Percentiles rank a stretch among this genome's conserved stretches.
phyloP scores from a whole-genome alignment of 2,797 vertebrate genomes.

The Paguma larvata region DNA sequence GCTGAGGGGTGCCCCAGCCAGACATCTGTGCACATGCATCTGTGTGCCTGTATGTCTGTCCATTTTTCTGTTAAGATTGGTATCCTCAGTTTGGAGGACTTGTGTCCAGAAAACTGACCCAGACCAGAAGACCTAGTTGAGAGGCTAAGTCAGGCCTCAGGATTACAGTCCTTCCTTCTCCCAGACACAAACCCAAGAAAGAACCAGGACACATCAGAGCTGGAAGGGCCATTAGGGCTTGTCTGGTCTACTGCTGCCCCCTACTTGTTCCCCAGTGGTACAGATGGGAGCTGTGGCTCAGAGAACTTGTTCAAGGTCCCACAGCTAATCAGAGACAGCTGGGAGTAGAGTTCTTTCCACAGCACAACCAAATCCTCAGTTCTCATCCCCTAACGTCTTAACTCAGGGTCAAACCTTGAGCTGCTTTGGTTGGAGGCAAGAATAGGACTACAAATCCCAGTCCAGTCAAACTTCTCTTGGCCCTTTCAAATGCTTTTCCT shows the following conservation, averaged over 20 bases:
- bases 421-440: not conserved
- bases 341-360: not conserved
- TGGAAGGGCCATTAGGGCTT: not conserved
- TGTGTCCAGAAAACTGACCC: not conserved
- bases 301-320: not conserved
- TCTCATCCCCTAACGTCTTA: not conserved
- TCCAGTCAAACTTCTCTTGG: not conserved
- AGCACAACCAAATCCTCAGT: not conserved
- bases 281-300: not conserved
- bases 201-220: not conserved
- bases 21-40: not conserved
- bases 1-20: not conserved
- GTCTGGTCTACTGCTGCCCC: not conserved
- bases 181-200: not conserved
- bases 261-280: not conserved
- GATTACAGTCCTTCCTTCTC: not conserved
- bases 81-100: slow-evolving; percentile 4
- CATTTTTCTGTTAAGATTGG: slow-evolving; percentile 36
- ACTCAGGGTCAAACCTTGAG: not conserved
- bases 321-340: slow-evolving; percentile 30
- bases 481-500: not conserved
- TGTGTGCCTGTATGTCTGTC: not conserved
- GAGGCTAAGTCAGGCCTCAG: not conserved
- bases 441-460: not conserved
- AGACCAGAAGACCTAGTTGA: not conserved